Base-by-base conservation (phyloP, 2,888 invertebrate genomes). In the Amphipyra tragopoginis region DNA sequence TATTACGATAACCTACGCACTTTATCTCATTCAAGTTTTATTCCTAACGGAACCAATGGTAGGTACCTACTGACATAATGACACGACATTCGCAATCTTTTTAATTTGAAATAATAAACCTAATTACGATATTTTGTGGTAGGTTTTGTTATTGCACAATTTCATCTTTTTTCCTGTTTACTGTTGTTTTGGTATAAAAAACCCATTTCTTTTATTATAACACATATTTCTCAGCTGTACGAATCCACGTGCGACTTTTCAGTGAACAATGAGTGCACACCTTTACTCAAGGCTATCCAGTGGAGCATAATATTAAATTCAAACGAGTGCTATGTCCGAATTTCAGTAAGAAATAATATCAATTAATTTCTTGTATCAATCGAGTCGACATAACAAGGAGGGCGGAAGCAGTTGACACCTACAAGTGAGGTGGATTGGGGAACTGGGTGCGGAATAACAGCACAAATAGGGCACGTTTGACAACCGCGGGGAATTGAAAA, bases 1-100 rank as follows among this genome's bases (percentile, higher is more conserved):
- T 15, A 15, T 39, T 65, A 15, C 34, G 68, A 68, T 68, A 57
- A 68, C 66, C 66, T 48, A 14, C 14, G 47, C 51, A 48, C 65
- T 39, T 13, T 13, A 38, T 39, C 34, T 39, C 38, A 55, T 49
- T 61, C 13, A 44, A 21, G 14, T 40, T 43, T 49, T 69, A 44
- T 69, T 49, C 43, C 15, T 36, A 45, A 63, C 44, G 44, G 36
- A 38, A 38, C 21, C 9, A 21, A 40, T 8, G 14, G 33, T 43
- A 13, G 5, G 21, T 48, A 21, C 49, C 49, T 69, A 44, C 9
- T 70, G 48, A 10, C 38, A 49, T 33, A 26, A 15, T 38, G 44
- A 39, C 53, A 13, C 29, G 44, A 14, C 26, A 34, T 8, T 21
- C 14, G 29, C 13, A 43, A 68, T 59, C 21, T 34, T 29, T 51